phyloP scores from a whole-genome alignment of 2,113 vertebrate species.

The Phainopepla nitens region DNA sequence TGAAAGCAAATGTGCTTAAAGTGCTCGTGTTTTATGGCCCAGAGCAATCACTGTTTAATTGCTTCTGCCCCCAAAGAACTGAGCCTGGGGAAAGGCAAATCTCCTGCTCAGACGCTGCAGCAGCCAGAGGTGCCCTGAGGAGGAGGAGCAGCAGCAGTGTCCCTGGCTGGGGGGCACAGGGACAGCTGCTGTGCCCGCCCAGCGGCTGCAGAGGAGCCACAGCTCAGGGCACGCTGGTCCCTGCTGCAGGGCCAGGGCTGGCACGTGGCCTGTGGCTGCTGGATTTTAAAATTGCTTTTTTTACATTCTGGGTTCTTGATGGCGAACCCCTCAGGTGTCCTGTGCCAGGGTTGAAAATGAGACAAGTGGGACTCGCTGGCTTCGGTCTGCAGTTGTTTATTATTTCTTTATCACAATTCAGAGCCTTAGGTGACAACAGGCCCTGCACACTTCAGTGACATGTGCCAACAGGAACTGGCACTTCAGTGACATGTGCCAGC shows the following conservation, averaged over 20 bases:
- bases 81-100: not conserved
- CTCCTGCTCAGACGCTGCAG: not conserved
- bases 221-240: not conserved
- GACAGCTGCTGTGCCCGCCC: not conserved
- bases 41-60: not conserved
- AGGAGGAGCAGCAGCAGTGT: not conserved
- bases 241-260: not conserved
- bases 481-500: no score
- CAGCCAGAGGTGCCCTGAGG: not conserved
- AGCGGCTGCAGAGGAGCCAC: rapidly evolving
- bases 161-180: not conserved
- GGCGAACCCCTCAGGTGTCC: no score
- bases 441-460: no score
- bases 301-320: no score
- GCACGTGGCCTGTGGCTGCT: rapidly evolving
- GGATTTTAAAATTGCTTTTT: no score
- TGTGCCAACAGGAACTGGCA: no score
- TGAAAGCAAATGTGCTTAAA: not conserved
- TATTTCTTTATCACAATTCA: no score
- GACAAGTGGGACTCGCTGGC: no score
- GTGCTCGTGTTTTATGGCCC: not conserved
- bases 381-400: no score
- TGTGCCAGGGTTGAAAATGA: no score
- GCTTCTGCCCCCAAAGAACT: not conserved
- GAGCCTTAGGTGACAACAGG: no score